A percentile compares a stretch with the other conserved stretches of the same genome.
Conservation (phyloP, 2,797 vertebrate genomes). For the Momotus momota region DNA sequence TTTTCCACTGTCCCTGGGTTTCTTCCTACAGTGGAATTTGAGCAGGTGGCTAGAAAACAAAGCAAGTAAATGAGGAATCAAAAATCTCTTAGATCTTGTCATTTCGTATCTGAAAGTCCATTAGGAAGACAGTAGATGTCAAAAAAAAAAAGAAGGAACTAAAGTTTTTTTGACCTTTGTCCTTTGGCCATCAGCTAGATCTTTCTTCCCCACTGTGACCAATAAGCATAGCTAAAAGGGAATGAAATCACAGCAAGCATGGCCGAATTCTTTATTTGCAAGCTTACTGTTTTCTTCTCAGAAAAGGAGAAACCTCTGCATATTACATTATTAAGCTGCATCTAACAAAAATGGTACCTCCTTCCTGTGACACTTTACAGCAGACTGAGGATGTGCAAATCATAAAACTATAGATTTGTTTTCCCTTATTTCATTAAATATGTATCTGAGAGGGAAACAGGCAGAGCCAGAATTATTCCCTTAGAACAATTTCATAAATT, state of each 20-base stretch:
- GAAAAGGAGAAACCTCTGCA: neutral
- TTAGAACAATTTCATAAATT: conserved; percentile 37
- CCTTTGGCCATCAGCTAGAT: neutral
- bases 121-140: neutral
- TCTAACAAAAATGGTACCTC: neutral
- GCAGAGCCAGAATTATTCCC: neutral
- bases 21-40: neutral
- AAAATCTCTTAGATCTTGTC: neutral
- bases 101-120: neutral
- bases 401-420: neutral
- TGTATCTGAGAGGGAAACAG: neutral
- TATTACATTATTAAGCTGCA: neutral
- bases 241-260: neutral
- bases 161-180: neutral
- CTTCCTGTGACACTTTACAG: neutral
- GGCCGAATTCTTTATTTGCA: neutral
- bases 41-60: neutral
- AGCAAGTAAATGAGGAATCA: neutral
- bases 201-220: neutral
- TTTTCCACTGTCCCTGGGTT: neutral
- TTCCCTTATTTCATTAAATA: neutral
- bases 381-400: neutral
- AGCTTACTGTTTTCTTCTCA: neutral
- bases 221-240: neutral
- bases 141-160: neutral